Base-by-base conservation (phyloP, 1,140 invertebrate genomes). In the Oreohelix idahoensis region DNA sequence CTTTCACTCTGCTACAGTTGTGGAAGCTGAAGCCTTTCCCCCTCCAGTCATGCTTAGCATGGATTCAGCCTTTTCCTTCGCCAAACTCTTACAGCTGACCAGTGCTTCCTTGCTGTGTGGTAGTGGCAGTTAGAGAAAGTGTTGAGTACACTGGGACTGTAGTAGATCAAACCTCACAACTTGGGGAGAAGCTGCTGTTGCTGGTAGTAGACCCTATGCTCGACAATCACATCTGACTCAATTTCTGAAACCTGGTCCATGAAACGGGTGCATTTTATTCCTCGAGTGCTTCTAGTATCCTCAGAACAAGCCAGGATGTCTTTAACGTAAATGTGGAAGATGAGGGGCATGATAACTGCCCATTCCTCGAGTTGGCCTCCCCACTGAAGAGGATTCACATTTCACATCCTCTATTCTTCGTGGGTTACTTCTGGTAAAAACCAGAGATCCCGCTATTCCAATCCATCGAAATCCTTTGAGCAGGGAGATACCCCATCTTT, bases 321-420 rank as follows among this genome's bases (percentile, higher is more conserved):
- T 58, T 79, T 79, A n/a, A 10, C 78, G 32, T 11, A 79, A 58
- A 26, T 69, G 51, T 69, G 78, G 78, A n/a, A 10, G 78, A 79
- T 38, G 78, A 36, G n/a, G 78, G 78, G 36, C 78, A 79, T n/a
- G 78, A 79, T 11, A 36, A 36, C 78, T 79, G 11, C 53, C 58
- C 75, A 26, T 32, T 26, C 35, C 42, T 10, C 35, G 75, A 23
- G 49, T 15, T 5, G 42, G 42, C 11, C 73, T 11, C 73, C 17
- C 17, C 20, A 23, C 45, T 29, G 23, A 51, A n/a, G 75, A 11
- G 11, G 42, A 11, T n/a, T 39, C 5, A 5, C 29, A 5, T 51
- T n/a, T 26, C 36, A 15, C 51, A 29, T 38, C 76, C 13, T 53
- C 78, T n/a, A n/a, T 26, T 66, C 36, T 10, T 79, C 58, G 26